Evolutionary conservation across 2,888 invertebrate genomes (phyloP).

Genomic region (Meghimatium bilineatum): DNA sequence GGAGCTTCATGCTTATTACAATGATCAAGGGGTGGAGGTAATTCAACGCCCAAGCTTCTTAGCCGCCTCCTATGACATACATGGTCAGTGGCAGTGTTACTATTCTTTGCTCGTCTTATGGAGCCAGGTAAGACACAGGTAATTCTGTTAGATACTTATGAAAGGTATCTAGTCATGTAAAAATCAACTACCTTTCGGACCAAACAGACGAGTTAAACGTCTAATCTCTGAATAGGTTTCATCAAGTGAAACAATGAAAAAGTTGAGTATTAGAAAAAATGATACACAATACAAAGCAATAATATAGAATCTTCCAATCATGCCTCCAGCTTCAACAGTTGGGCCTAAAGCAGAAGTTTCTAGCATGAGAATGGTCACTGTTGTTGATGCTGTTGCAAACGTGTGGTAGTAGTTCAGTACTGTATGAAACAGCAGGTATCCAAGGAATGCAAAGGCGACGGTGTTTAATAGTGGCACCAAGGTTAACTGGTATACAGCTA

Average conservation of each 20-base stretch:
- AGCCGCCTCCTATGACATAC: no score
- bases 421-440: background rate
- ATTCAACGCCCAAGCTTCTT: no score
- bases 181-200: no score
- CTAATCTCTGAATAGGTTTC: background rate
- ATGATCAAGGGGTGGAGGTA: no score
- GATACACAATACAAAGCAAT: background rate
- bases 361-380: background rate
- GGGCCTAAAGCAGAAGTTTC: background rate
- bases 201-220: background rate
- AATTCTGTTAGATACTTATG: no score
- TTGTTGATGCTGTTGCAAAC: background rate
- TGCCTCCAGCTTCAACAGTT: background rate
- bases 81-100: no score
- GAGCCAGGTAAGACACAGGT: no score
- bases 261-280: background rate
- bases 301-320: background rate
- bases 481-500: background rate
- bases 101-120: no score
- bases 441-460: background rate
- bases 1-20: no score
- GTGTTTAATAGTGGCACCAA: background rate
- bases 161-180: no score
- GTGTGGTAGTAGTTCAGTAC: background rate
- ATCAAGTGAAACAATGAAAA: background rate